A percentile compares a stretch with the other conserved stretches of the same genome.
phyloP scores from a whole-genome alignment of 1,140 invertebrate genomes.

The Glomeris maerens region DNA sequence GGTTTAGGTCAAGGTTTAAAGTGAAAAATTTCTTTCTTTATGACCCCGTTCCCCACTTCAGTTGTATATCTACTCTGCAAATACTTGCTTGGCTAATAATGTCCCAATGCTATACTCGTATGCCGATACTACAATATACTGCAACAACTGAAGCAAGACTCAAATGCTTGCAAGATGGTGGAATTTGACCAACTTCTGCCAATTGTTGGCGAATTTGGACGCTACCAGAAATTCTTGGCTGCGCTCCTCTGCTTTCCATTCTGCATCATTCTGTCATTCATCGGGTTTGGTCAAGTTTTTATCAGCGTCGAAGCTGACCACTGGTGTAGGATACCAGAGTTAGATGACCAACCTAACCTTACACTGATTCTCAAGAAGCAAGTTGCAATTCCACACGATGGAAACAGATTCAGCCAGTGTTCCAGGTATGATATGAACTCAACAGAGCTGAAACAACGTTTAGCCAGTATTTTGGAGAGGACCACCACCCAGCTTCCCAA shows the following conservation, averaged over 20 bases:
- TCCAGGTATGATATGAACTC: conserved; percentile 20
- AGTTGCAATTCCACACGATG: conserved; percentile 1
- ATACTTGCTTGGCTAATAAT: too few relatives aligned
- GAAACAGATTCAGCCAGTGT: conserved; percentile 16
- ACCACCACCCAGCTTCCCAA: conserved; percentile 2
- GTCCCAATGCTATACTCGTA: too few relatives aligned
- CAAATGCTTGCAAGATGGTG: too few relatives aligned
- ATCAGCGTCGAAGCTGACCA: conserved; percentile 60
- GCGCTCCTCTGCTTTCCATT: conserved; percentile 24
- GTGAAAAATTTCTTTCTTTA: too few relatives aligned
- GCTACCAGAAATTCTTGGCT: conserved; percentile 12
- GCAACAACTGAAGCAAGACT: too few relatives aligned
- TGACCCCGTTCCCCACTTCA: too few relatives aligned
- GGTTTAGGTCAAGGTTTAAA: too few relatives aligned
- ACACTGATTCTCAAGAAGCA: background rate
- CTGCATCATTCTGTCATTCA: conserved; percentile 66
- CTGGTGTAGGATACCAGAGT: conserved; percentile 58
- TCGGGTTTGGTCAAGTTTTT: conserved; percentile 62
- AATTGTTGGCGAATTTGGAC: conserved; percentile 12
- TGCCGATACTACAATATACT: too few relatives aligned
- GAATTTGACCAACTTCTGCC: conserved; percentile 14
- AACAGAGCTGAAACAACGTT: too few relatives aligned
- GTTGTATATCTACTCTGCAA: too few relatives aligned
- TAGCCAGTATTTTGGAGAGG: too few relatives aligned
- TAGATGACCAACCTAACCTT: conserved; percentile 24